phyloP scores from a whole-genome alignment of 2,888 invertebrate genomes.

The Rhopalosiphum nymphaeae region DNA sequence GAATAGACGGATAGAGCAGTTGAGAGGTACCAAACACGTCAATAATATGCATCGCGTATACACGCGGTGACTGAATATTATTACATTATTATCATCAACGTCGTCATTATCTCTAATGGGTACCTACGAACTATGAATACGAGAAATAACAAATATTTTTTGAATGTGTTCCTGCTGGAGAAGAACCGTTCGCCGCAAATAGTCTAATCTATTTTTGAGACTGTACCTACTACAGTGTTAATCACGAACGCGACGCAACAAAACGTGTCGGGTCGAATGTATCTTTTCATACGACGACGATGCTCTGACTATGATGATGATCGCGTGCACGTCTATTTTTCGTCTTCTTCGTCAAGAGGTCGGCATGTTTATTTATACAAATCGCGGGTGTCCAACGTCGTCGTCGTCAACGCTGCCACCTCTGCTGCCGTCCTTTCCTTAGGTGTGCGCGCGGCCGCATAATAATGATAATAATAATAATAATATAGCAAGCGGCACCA shows the following conservation, averaged over 20 bases:
- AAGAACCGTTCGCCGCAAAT: slow-evolving; percentile 44
- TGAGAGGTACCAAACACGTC: background rate
- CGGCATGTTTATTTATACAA: slow-evolving; percentile 61
- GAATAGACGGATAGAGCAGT: background rate
- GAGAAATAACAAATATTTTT: background rate
- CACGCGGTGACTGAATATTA: background rate
- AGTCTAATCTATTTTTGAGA: slow-evolving; percentile 59
- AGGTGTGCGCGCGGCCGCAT: slow-evolving; percentile 22
- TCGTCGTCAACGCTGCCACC: background rate
- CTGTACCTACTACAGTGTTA: background rate
- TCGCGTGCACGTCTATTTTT: slow-evolving; percentile 57
- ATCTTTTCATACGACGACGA: background rate
- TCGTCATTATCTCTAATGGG: background rate
- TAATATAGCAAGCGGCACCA: background rate
- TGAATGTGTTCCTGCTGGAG: slow-evolving; percentile 30
- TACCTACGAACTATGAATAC: background rate
- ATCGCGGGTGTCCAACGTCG: slow-evolving; percentile 46
- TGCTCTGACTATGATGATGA: background rate
- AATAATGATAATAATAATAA: background rate
- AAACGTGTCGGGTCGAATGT: slow-evolving; percentile 9
- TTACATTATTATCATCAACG: background rate
- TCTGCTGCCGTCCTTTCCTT: background rate
- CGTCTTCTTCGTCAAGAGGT: slow-evolving; percentile 48
- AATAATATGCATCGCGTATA: background rate
- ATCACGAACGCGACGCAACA: slow-evolving; percentile 22